Conservation (phyloP, 2,113 vertebrate species). For the Vidua macroura region DNA sequence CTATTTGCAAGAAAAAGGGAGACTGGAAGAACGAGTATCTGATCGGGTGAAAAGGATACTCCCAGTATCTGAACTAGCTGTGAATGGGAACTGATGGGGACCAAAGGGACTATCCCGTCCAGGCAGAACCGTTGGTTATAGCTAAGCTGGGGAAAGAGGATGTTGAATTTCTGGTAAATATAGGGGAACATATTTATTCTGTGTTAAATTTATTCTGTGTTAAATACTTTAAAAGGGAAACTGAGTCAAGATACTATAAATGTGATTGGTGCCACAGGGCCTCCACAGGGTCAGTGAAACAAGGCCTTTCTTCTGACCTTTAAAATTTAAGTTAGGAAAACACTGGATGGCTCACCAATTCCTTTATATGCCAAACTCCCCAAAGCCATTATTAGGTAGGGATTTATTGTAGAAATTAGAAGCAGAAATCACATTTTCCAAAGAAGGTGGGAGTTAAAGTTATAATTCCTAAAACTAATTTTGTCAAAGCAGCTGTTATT, state of each 20-base stretch:
- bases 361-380: not conserved
- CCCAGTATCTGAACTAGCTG: not conserved
- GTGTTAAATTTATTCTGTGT: not conserved
- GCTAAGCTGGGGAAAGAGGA: not conserved
- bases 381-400: not conserved
- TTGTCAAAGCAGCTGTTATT: not conserved
- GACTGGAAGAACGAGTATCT: not conserved
- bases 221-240: not conserved
- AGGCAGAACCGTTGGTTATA: not conserved
- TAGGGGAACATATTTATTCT: not conserved
- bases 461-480: not conserved
- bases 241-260: not conserved
- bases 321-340: not conserved
- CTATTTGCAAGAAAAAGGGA: not conserved
- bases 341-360: not conserved
- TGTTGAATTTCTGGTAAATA: not conserved
- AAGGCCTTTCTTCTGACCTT: not conserved
- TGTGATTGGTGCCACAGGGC: not conserved
- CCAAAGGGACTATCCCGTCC: not conserved
- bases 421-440: not conserved
- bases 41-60: accelerated
- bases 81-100: not conserved
- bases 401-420: not conserved
- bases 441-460: not conserved
- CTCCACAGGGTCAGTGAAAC: not conserved